These are phyloP conservation scores for Hydractinia echinata DNA, from an alignment of 30 jellyfish, hydroid and myxozoan genomes.

Conservation along the genomic window DNA sequence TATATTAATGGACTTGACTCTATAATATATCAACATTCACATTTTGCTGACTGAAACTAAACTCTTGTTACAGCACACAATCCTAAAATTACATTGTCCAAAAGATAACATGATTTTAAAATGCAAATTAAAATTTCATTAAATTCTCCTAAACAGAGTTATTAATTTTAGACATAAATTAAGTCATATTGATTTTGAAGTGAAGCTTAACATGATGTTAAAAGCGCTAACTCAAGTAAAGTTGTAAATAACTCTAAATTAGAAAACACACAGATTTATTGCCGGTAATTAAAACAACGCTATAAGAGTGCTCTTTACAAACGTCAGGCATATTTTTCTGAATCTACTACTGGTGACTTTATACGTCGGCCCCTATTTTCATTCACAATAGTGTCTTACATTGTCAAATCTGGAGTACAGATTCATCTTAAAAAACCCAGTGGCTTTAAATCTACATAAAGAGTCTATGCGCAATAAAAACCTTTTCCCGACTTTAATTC, in stretches of 20 bases:
- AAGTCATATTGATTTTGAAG: not conserved
- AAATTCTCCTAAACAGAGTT: too few relatives aligned
- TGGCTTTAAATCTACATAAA: not conserved
- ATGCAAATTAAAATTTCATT: too few relatives aligned
- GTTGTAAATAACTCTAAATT: not conserved
- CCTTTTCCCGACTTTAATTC: not conserved
- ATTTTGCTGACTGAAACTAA: too few relatives aligned
- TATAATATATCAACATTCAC: too few relatives aligned
- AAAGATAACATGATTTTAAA: too few relatives aligned
- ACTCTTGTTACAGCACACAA: too few relatives aligned
- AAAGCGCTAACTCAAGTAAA: not conserved
- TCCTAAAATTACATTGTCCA: too few relatives aligned
- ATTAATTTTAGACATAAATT: too few relatives aligned
- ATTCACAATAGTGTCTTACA: not conserved
- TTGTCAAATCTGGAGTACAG: not conserved
- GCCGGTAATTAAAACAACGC: slow-evolving; percentile 1
- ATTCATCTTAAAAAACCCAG: not conserved
- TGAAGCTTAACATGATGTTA: not conserved
- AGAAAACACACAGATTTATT: not conserved
- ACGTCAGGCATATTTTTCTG: slow-evolving; percentile 7
- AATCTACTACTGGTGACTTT: not conserved
- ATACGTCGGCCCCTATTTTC: not conserved
- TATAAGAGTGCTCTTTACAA: slow-evolving; percentile 1
- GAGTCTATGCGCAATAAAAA: not conserved
- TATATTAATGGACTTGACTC: too few relatives aligned